Evolutionary conservation across 2,888 invertebrate species (phyloP).

Genomic region (Morpho helenor): DNA sequence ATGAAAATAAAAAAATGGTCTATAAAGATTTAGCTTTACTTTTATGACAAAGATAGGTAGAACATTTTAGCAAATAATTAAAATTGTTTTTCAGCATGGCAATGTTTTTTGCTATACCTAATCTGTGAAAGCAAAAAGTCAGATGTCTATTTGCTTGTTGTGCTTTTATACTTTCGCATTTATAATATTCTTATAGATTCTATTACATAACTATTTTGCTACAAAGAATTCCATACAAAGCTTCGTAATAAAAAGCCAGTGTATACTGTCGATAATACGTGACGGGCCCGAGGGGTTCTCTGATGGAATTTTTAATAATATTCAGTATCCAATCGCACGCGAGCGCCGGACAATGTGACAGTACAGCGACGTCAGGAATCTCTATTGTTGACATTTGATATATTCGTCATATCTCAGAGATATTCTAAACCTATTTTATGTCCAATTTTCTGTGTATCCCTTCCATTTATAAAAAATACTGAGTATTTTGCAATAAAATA

Average conservation of each 20-base stretch:
- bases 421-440: conserved; percentile 5
- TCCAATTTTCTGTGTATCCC: neutral
- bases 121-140: too few species aligned
- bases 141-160: too few species aligned
- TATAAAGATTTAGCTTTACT: too few species aligned
- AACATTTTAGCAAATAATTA: too few species aligned
- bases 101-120: too few species aligned
- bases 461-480: neutral
- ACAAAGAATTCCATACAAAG: conserved; percentile 5
- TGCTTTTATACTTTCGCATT: too few species aligned
- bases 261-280: conserved; percentile 16
- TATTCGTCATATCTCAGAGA: conserved; percentile 11
- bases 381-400: conserved; percentile 25
- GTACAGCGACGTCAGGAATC: conserved; percentile 21
- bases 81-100: too few species aligned
- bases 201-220: too few species aligned
- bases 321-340: conserved; percentile 11
- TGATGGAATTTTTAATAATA: conserved; percentile 26
- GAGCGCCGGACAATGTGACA: conserved; percentile 20
- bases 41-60: too few species aligned
- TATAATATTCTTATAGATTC: too few species aligned
- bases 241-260: conserved; percentile 13
- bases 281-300: conserved; percentile 10
- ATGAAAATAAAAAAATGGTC: too few species aligned
- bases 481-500: neutral